Evolutionary conservation across 2,888 invertebrate genomes (phyloP), one percentile per base, ranked within the genome.

Genomic region (Aplocera efformata): DNA sequence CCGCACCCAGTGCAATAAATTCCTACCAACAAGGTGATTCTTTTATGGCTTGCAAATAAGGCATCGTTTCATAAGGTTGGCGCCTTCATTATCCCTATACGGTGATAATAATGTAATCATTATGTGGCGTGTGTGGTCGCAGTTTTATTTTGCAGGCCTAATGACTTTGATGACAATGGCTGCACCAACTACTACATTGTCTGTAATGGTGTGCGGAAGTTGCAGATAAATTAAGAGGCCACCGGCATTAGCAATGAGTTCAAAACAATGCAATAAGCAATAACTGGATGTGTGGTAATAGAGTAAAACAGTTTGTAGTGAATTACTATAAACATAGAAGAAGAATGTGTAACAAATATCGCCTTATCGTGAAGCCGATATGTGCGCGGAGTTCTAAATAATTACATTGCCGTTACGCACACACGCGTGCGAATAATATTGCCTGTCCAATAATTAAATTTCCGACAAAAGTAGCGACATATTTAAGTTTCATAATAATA

Each of bases 161-260:
- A 74, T 69, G 67, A 67, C 67, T 64, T 56, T 55, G 61, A 61
- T 62, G 60, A 72, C 75, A 74, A 78, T 69, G 63, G 69, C 46
- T 50, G 43, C 50, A 50, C 39, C 26, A 8, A 50, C 46, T 50
- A 24, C 46, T 41, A 36, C 32, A 37, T 46, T 39, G 30, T 36
- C 53, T 50, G 32, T 48, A 34, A 40, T 40, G 20, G 46, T 43
- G 46, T 58, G 53, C 63, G 67, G 65, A 72, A 60, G 70, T 58
- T 42, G 48, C 57, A 47, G 55, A 68, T 74, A 66, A 76, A 72
- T 76, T 71, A 72, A 63, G 65, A 60, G 63, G 57, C 62, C 63
- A 59, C 52, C 47, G 49, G 48, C 64, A 74, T 73, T 65, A 57
- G 49, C 48, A 73, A 72, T 65, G 69, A 72, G 43, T 42, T 48